A percentile compares a stretch with the other conserved stretches of the same genome.
Conservation (phyloP, 1,140 invertebrate genomes). For the Pogonomyrmex californicus region DNA sequence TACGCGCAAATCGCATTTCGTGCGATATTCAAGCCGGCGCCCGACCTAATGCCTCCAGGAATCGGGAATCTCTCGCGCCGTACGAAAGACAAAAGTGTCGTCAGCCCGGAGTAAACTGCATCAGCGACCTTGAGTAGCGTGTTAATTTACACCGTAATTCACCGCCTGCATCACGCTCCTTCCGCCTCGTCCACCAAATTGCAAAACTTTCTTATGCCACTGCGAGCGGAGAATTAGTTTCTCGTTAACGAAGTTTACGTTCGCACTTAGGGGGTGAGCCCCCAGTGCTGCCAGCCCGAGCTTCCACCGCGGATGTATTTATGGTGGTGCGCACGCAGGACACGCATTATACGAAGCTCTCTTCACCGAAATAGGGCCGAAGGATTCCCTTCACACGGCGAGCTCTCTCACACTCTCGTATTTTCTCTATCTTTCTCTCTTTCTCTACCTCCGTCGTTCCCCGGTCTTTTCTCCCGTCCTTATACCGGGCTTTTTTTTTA, state of each 20-base stretch:
- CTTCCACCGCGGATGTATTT: slow-evolving; percentile 76
- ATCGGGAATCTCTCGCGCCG: slow-evolving; percentile 53
- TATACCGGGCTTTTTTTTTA: slow-evolving; percentile 50
- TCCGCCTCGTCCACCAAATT: slow-evolving; percentile 65
- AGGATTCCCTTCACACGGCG: slow-evolving; percentile 35
- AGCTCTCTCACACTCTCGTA: background rate
- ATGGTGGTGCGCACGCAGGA: slow-evolving; percentile 79
- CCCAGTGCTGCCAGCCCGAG: slow-evolving; percentile 1
- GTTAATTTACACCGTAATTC: slow-evolving; percentile 76
- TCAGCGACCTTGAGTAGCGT: slow-evolving; percentile 73
- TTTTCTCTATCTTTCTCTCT: background rate
- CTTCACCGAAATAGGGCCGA: slow-evolving; percentile 56
- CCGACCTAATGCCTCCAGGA: slow-evolving; percentile 34
- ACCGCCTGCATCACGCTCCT: slow-evolving; percentile 28
- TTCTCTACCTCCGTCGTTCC: background rate
- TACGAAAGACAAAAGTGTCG: slow-evolving; percentile 51
- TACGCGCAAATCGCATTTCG: slow-evolving; percentile 42
- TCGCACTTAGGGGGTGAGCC: slow-evolving; percentile 71
- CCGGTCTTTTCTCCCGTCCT: background rate
- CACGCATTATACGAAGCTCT: slow-evolving; percentile 72
- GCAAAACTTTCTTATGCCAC: slow-evolving; percentile 75
- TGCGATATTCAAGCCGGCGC: slow-evolving; percentile 30
- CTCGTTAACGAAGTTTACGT: slow-evolving; percentile 85
- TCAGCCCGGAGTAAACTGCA: slow-evolving; percentile 60
- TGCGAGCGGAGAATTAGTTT: slow-evolving; percentile 82